Percentiles rank a stretch among this genome's conserved stretches.
phyloP scores from a whole-genome alignment of 1,140 invertebrate genomes.

The Antheraea pernyi region DNA sequence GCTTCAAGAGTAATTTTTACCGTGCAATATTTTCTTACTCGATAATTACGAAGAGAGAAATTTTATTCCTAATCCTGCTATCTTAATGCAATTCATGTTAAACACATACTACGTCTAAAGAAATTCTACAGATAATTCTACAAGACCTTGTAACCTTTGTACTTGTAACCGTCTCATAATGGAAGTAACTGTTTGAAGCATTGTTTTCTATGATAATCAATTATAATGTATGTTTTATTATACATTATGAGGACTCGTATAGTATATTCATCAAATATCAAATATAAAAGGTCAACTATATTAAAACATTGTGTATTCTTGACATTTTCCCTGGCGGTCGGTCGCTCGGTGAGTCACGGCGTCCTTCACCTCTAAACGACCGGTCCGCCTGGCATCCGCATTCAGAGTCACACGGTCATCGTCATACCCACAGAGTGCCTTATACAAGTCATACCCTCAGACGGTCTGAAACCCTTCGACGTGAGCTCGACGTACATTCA shows the following conservation, averaged over 20 bases:
- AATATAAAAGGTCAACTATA: conserved; percentile 8
- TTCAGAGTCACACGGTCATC: conserved; percentile 28
- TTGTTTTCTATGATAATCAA: no score
- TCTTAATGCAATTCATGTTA: no score
- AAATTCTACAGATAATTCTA: no score
- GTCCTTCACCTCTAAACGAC: conserved; percentile 53
- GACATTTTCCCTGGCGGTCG: conserved; percentile 34
- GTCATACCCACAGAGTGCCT: conserved; percentile 25
- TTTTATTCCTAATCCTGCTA: no score
- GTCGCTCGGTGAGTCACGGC: conserved; percentile 47
- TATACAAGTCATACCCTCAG: conserved; percentile 25
- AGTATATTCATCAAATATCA: background rate
- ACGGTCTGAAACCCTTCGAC: conserved; percentile 26
- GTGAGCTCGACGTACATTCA: conserved; percentile 32
- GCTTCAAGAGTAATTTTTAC: no score
- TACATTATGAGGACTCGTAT: background rate
- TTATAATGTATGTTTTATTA: background rate
- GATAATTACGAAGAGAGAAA: no score
- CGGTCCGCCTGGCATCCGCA: conserved; percentile 42
- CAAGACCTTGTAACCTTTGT: no score
- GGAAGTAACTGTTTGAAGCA: no score
- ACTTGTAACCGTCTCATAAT: no score
- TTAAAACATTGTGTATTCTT: conserved; percentile 20
- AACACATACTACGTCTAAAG: no score
- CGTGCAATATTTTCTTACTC: no score